phyloP scores from a whole-genome alignment of 2,888 invertebrate species.

The Synanthedon formicaeformis region DNA sequence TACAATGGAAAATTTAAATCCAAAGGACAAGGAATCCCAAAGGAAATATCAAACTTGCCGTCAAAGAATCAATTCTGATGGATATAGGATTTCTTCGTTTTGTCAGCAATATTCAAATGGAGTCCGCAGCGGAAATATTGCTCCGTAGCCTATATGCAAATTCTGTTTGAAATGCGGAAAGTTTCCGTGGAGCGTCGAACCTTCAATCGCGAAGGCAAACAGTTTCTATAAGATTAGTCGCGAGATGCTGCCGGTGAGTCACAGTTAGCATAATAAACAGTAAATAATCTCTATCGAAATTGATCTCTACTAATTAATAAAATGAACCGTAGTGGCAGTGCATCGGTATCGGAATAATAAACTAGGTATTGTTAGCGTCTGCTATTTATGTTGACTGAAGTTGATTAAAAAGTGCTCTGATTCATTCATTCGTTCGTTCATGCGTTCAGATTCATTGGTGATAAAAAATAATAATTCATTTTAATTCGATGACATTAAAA shows the following conservation, averaged over 20 bases:
- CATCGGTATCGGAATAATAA: no score
- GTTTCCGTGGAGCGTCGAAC: constrained; percentile 49
- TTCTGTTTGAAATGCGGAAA: constrained; percentile 58
- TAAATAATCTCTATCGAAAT: background rate
- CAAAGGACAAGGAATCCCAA: background rate
- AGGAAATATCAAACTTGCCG: background rate
- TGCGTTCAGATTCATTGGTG: no score
- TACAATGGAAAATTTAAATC: background rate
- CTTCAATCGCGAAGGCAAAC: constrained; percentile 59
- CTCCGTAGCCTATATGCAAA: constrained; percentile 59
- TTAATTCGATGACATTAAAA: no score
- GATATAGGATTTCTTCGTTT: constrained; percentile 24
- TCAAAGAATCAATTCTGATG: constrained; percentile 14
- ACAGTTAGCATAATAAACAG: background rate
- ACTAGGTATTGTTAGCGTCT: no score
- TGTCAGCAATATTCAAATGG: constrained; percentile 59
- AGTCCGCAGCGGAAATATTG: constrained; percentile 54
- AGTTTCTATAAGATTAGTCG: constrained; percentile 66
- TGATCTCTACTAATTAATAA: no score
- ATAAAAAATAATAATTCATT: no score
- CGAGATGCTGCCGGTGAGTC: constrained; percentile 35
- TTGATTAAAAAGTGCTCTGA: no score
- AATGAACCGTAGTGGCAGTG: no score
- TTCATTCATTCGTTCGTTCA: no score
- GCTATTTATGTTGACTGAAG: no score